phyloP scores from a whole-genome alignment of 2,113 vertebrate species.

The Oryzias curvinotus region DNA sequence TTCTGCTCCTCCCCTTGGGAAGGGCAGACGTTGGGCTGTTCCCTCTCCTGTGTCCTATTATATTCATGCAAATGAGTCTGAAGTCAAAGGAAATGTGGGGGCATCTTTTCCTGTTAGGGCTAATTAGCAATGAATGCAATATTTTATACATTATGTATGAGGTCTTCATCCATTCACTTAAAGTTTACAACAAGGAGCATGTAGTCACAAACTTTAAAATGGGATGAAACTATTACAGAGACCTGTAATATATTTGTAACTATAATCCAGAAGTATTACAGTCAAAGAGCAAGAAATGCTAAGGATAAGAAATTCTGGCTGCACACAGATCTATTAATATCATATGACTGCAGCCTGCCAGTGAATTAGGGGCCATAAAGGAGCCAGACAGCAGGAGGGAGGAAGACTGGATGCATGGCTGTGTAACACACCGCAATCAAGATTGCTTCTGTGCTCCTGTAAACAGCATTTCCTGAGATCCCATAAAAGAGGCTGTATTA shows the following conservation, averaged over 20 bases:
- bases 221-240: conserved; percentile 6
- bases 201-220: conserved; percentile 19
- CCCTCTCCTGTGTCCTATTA: conserved; percentile 69
- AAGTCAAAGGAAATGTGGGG: conserved; percentile 64
- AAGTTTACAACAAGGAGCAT: conserved; percentile 54
- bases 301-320: conserved; percentile 27
- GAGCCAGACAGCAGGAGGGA: conserved; percentile 36
- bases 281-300: conserved; percentile 14
- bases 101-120: conserved; percentile 64
- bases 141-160: conserved; percentile 68
- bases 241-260: conserved; percentile 3
- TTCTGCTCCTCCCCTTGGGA: conserved; percentile 54
- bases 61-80: conserved; percentile 73
- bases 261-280: conserved; percentile 17
- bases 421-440: conserved; percentile 54
- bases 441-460: conserved; percentile 49
- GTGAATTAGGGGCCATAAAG: conserved; percentile 59
- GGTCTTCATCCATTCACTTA: conserved; percentile 8
- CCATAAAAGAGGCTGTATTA: conserved; percentile 71
- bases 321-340: conserved; percentile 53
- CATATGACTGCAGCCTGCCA: conserved; percentile 43
- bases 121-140: conserved; percentile 69
- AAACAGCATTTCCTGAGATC: conserved; percentile 63
- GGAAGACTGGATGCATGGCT: conserved; percentile 46
- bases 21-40: conserved; percentile 59